phyloP scores from a whole-genome alignment of 2,113 vertebrate species.

The Mellivora capensis region DNA sequence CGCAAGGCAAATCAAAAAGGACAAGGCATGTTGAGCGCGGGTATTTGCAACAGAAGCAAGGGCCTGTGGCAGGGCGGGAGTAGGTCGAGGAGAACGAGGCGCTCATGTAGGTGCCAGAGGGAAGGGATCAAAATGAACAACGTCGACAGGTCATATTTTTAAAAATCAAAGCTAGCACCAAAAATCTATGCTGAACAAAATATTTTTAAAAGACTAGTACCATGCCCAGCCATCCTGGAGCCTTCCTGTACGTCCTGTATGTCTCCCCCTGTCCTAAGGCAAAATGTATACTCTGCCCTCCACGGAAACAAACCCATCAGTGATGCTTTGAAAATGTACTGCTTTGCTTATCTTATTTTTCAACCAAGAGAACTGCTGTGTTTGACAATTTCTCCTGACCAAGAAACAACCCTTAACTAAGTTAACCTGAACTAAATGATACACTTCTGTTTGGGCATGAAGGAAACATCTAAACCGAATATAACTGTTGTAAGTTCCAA shows the following conservation, averaged over 20 bases:
- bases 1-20: neutral
- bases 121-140: neutral
- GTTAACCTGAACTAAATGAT: neutral
- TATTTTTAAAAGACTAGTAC: neutral
- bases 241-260: too few relatives aligned
- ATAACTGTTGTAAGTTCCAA: neutral
- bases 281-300: neutral
- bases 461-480: neutral
- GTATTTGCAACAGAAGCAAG: neutral
- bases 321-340: neutral
- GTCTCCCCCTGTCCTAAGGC: neutral
- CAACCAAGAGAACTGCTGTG: neutral
- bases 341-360: neutral
- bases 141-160: neutral
- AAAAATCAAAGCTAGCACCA: neutral
- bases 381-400: neutral
- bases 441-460: neutral
- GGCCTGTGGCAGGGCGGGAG: neutral
- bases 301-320: neutral
- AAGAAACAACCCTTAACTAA: neutral
- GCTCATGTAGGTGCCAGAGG: neutral
- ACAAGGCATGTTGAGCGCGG: neutral
- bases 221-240: too few relatives aligned
- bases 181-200: neutral
- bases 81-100: neutral